phyloP scores from a whole-genome alignment of 1,140 invertebrate species.

The Trinorchestia longiramus region DNA sequence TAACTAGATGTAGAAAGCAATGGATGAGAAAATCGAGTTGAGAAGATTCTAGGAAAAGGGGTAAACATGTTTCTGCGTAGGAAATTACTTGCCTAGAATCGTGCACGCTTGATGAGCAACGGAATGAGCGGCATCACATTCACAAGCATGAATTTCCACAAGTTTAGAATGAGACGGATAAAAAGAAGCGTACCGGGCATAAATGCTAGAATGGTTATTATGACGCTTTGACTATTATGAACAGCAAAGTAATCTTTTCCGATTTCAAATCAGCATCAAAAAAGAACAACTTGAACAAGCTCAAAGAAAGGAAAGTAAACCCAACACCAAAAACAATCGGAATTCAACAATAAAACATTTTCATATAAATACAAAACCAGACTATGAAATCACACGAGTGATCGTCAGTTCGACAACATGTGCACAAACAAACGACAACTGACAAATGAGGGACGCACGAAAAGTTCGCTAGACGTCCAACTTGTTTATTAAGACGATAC shows the following conservation, averaged over 20 bases:
- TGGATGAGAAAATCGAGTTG: neutral
- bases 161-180: neutral
- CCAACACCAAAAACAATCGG: neutral
- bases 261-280: neutral
- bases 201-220: neutral
- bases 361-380: neutral
- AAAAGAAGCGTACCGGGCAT: neutral
- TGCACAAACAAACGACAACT: neutral
- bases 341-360: neutral
- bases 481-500: neutral
- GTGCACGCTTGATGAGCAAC: neutral
- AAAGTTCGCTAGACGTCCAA: neutral
- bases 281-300: neutral
- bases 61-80: neutral
- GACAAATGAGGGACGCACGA: neutral
- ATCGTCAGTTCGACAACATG: neutral
- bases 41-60: neutral
- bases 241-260: neutral
- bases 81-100: neutral
- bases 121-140: neutral
- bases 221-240: neutral
- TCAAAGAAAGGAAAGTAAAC: neutral
- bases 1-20: neutral
- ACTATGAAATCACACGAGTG: neutral
- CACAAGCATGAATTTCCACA: neutral